Conservation (phyloP, 2,113 vertebrate genomes). For the Cottus gobio region DNA sequence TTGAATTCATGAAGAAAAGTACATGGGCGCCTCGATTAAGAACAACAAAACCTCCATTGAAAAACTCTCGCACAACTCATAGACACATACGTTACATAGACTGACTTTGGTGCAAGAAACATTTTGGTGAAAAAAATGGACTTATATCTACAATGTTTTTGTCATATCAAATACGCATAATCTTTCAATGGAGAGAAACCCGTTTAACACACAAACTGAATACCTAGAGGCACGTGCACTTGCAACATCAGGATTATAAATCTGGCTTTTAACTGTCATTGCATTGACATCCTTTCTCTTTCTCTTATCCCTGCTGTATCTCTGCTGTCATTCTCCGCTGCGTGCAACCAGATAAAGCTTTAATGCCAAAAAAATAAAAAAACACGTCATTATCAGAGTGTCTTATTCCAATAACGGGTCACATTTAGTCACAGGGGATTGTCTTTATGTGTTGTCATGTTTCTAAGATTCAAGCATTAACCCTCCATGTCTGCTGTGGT, state of each 20-base stretch:
- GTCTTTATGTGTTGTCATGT: neutral
- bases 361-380: neutral
- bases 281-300: slow-evolving; percentile 11
- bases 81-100: neutral
- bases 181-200: neutral
- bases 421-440: neutral
- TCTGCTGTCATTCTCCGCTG: slow-evolving; percentile 17
- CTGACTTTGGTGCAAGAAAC: neutral
- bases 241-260: slow-evolving; percentile 11
- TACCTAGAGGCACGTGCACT: neutral
- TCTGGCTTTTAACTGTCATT: slow-evolving; percentile 14
- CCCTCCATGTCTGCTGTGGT: neutral
- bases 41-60: neutral
- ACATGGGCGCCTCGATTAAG: no score
- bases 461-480: slow-evolving; percentile 10
- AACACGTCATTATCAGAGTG: neutral
- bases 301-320: slow-evolving; percentile 25
- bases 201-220: neutral
- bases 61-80: no score
- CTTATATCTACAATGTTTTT: neutral
- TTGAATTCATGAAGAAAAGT: neutral
- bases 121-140: neutral
- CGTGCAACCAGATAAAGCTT: slow-evolving; percentile 21
- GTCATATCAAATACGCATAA: neutral
- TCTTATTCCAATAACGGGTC: neutral